phyloP scores from a whole-genome alignment of 2,113 vertebrate genomes.

The Mormyrus iriodes region DNA sequence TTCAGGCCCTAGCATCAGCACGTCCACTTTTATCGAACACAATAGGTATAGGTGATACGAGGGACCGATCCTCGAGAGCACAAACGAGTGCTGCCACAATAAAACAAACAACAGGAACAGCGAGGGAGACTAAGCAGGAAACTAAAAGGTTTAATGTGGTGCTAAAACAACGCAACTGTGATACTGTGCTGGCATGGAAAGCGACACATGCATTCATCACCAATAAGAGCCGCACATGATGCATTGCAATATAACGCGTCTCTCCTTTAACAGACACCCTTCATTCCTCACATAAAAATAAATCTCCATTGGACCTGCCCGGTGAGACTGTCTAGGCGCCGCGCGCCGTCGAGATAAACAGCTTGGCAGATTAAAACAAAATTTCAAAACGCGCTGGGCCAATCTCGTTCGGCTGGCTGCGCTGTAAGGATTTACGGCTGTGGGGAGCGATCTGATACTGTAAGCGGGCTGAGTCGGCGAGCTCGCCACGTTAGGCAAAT shows the following conservation, averaged over 20 bases:
- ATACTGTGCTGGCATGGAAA: neutral
- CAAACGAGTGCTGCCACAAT: neutral
- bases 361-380: constrained; percentile 42
- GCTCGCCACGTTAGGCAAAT: constrained; percentile 54
- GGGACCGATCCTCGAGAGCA: neutral
- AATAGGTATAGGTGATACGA: constrained; percentile 19
- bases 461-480: constrained; percentile 45
- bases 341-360: constrained; percentile 12
- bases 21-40: constrained; percentile 44
- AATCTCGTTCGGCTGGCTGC: constrained; percentile 33
- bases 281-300: neutral
- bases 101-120: neutral
- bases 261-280: neutral
- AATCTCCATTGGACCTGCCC: neutral
- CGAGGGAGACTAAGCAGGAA: neutral
- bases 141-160: neutral
- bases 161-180: neutral
- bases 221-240: neutral
- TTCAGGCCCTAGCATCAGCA: constrained; percentile 52
- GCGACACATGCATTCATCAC: neutral
- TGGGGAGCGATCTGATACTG: neutral
- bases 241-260: neutral
- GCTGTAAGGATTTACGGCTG: neutral
- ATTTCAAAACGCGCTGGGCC: constrained; percentile 37
- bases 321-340: neutral